Conservation (phyloP, 64 coral and sea anemone species). For the Montipora cactus region DNA sequence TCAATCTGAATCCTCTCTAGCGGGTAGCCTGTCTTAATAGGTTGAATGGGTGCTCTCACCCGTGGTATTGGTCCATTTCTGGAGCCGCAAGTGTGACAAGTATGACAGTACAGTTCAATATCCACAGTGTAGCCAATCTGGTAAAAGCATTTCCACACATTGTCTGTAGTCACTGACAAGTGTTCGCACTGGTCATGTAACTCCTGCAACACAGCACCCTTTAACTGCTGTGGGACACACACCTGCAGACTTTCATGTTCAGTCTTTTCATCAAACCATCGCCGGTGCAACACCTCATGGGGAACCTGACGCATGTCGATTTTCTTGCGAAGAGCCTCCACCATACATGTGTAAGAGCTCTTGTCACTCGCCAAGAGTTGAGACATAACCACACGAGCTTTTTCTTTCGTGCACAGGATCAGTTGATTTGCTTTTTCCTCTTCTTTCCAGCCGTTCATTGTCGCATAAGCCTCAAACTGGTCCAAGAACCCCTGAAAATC, state of each 20-base stretch:
- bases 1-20: conserved; percentile 21
- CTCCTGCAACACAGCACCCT: conserved; percentile 26
- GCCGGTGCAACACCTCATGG: conserved; percentile 28
- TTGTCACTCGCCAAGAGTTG: conserved; percentile 33
- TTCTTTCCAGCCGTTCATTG: conserved; percentile 29
- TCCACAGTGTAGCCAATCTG: conserved; percentile 17
- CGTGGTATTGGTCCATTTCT: conserved; percentile 14
- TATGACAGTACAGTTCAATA: conserved; percentile 52
- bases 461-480: conserved; percentile 44
- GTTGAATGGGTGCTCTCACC: conserved; percentile 38
- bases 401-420: conserved; percentile 37
- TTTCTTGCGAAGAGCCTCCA: conserved; percentile 43
- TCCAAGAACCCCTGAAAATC: conserved; percentile 60
- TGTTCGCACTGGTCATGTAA: conserved; percentile 65
- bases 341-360: conserved; percentile 32
- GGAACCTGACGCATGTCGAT: conserved; percentile 39
- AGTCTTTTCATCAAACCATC: conserved; percentile 39
- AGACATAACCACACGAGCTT: conserved; percentile 11
- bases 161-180: conserved; percentile 29
- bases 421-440: conserved; percentile 35
- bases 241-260: neutral
- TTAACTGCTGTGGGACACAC: conserved; percentile 20
- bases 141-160: conserved; percentile 67
- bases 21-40: conserved; percentile 46
- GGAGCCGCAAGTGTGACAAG: conserved; percentile 57